Percentiles rank a stretch among this genome's conserved stretches.
These are phyloP conservation scores for Cyanoramphus novaezelandiae DNA, from an alignment of 2,113 vertebrate genomes.

Conservation along the genomic window DNA sequence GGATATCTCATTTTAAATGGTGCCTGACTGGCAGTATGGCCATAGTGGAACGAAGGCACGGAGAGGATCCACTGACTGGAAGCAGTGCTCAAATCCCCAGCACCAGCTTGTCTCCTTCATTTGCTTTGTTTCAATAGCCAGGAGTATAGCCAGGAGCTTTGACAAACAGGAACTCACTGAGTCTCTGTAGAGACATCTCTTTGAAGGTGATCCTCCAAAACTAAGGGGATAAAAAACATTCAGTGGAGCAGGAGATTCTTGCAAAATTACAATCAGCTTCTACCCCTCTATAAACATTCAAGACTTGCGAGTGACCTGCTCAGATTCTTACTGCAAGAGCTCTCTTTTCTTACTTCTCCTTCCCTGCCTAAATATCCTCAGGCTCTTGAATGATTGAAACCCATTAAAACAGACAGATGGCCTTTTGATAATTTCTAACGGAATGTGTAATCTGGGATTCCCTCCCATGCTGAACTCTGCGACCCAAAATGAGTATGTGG, in stretches of 20 bases:
- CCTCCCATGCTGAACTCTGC: constrained; percentile 15
- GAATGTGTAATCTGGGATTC: constrained; percentile 44
- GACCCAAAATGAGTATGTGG: constrained; percentile 16
- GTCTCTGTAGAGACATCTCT: background rate
- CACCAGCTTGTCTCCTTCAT: background rate
- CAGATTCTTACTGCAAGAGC: background rate
- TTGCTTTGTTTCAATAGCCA: background rate
- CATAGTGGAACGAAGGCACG: background rate
- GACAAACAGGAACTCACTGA: background rate
- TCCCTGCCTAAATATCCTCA: background rate
- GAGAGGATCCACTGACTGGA: background rate
- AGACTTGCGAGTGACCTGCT: background rate
- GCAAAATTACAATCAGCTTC: background rate
- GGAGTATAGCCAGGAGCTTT: background rate
- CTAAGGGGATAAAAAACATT: background rate
- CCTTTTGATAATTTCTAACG: constrained; percentile 58
- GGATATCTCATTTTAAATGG: background rate
- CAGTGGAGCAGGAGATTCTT: background rate
- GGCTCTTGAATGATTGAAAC: constrained; percentile 29
- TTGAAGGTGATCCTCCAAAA: background rate
- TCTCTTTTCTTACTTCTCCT: background rate
- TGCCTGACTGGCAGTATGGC: background rate
- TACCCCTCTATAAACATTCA: background rate
- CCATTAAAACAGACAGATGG: constrained; percentile 18
- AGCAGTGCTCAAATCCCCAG: background rate